Evolutionary conservation across 2,797 vertebrate genomes (phyloP).

Genomic region (Allobates femoralis): DNA sequence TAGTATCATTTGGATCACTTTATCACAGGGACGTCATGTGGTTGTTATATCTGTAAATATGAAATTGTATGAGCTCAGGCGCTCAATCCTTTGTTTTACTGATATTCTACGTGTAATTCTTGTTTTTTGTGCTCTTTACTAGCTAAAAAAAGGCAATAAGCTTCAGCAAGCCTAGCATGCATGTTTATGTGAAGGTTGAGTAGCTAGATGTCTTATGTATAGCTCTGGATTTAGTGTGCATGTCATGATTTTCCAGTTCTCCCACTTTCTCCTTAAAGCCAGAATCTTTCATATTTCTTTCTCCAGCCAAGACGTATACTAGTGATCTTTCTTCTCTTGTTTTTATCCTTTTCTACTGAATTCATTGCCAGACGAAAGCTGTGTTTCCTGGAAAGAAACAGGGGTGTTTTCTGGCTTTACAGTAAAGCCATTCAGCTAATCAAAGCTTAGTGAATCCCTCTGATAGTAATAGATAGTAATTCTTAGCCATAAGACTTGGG

Average conservation of each 20-base stretch:
- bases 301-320: constrained; percentile 2
- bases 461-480: constrained; percentile 34
- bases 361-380: constrained; percentile 7
- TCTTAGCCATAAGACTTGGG: constrained; percentile 30
- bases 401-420: constrained; percentile 37
- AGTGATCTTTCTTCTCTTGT: constrained; percentile 29
- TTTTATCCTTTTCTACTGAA: constrained; percentile 30
- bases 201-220: neutral
- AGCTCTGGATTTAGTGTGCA: neutral
- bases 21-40: no score
- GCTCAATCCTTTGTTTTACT: neutral
- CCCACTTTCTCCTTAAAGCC: neutral
- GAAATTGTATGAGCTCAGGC: neutral
- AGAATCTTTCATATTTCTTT: constrained; percentile 21
- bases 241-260: neutral
- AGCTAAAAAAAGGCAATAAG: no score
- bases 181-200: neutral
- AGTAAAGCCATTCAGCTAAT: constrained; percentile 40
- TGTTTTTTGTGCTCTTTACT: neutral
- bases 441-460: constrained; percentile 40
- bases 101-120: neutral
- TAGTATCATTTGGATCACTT: no score
- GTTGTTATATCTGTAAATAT: neutral
- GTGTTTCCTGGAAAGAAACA: constrained; percentile 32
- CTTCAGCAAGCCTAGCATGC: neutral